A percentile compares a stretch with the other conserved stretches of the same genome.
phyloP scores from a whole-genome alignment of 2,113 vertebrate species.

The Odobenus rosmarus region DNA sequence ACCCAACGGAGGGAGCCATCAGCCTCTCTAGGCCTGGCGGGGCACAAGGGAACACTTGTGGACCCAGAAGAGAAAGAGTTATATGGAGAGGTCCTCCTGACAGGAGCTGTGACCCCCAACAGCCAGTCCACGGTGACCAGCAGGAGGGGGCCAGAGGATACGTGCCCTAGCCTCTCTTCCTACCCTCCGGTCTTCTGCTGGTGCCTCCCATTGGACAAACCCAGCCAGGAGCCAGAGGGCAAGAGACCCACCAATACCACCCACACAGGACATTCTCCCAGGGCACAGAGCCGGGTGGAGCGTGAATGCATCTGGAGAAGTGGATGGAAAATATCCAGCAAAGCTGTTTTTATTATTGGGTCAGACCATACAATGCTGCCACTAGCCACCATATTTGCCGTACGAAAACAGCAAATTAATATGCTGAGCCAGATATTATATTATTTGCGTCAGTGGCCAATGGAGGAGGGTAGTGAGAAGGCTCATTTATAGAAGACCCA shows the following conservation, averaged over 20 bases:
- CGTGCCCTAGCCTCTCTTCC: not conserved
- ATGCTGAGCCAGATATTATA: not conserved
- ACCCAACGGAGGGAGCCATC: not conserved
- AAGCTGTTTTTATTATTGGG: not conserved
- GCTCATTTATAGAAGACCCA: not conserved
- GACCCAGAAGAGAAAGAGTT: not conserved
- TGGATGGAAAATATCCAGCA: no score
- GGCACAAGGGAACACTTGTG: no score
- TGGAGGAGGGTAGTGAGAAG: not conserved
- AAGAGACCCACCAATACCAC: not conserved
- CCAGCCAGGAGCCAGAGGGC: not conserved
- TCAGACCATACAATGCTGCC: not conserved
- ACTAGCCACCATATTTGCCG: not conserved
- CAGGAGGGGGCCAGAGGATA: not conserved
- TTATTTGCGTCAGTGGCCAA: not conserved
- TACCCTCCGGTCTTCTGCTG: not conserved
- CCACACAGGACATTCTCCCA: not conserved
- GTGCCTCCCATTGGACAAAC: not conserved
- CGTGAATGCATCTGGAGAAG: accelerated
- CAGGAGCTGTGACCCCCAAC: not conserved
- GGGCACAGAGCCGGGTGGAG: no score
- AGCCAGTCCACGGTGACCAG: not conserved
- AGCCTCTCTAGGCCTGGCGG: not conserved
- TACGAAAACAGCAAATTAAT: not conserved
- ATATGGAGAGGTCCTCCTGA: not conserved